Evolutionary conservation across 2,113 vertebrate species (phyloP).

Genomic region (Pongo pygmaeus): DNA sequence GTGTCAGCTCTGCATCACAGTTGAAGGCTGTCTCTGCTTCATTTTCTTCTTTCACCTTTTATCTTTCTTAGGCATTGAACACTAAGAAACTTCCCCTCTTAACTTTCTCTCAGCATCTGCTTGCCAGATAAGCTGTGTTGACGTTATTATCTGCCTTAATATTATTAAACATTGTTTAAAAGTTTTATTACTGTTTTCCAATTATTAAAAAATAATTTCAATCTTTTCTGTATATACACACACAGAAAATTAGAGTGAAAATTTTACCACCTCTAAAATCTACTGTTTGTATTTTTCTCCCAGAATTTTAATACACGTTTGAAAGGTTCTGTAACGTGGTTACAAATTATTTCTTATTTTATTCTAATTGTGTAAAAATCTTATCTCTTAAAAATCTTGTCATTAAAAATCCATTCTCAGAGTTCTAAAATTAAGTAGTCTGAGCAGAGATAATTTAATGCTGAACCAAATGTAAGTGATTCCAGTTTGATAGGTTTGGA

Average conservation of each 20-base stretch:
- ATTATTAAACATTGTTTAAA: neutral
- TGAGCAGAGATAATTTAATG: neutral
- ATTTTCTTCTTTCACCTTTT: neutral
- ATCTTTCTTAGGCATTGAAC: neutral
- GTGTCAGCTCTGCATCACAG: neutral
- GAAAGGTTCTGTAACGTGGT: neutral
- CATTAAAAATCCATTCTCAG: slow-evolving; percentile 6
- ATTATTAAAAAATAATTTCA: neutral
- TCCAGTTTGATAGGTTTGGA: neutral
- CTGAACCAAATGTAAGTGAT: slow-evolving; percentile 1
- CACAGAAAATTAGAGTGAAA: neutral
- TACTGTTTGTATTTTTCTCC: neutral
- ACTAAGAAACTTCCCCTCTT: neutral
- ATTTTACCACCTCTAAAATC: neutral
- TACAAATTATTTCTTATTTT: neutral
- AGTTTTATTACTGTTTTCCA: neutral
- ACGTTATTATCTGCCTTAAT: neutral
- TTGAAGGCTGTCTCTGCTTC: neutral
- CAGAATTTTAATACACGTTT: neutral
- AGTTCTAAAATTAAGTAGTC: neutral
- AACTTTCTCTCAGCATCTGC: neutral
- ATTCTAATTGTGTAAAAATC: neutral
- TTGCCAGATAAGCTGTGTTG: neutral
- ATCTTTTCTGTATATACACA: neutral
- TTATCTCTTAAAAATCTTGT: neutral